A percentile compares a stretch with the other conserved stretches of the same genome.
These are phyloP conservation scores for Uria lomvia DNA, from an alignment of 2,113 vertebrate genomes.

Conservation along the genomic window DNA sequence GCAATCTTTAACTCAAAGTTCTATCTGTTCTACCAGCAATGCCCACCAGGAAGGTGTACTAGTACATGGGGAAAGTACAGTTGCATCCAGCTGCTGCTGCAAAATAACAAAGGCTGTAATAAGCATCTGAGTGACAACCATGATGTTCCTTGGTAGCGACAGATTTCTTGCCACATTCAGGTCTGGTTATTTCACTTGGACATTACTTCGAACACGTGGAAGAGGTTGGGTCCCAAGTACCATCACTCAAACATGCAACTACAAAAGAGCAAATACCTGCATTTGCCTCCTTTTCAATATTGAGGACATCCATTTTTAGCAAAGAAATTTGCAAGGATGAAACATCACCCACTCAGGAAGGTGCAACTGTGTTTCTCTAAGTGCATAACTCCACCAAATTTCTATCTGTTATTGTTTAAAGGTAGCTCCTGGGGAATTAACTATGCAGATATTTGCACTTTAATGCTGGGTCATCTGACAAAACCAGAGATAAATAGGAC, in stretches of 20 bases:
- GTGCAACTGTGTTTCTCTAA: background rate
- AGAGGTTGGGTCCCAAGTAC: background rate
- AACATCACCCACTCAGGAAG: background rate
- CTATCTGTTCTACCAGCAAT: background rate
- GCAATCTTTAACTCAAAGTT: background rate
- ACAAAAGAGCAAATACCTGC: background rate
- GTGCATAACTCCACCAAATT: background rate
- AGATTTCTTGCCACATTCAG: background rate
- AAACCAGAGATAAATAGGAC: background rate
- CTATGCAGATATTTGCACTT: background rate
- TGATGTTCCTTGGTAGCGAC: background rate
- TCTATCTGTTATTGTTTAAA: background rate
- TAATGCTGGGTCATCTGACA: background rate
- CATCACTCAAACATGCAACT: background rate
- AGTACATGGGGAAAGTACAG: background rate
- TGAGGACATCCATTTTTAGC: background rate
- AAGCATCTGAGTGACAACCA: background rate
- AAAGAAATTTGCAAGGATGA: background rate
- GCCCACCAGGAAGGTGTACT: background rate
- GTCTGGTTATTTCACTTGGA: background rate
- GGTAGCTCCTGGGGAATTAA: background rate
- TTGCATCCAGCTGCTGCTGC: background rate
- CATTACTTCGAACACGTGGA: background rate
- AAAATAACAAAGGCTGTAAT: background rate
- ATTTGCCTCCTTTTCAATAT: background rate